A percentile compares a stretch with the other conserved stretches of the same genome.
Evolutionary conservation across 1,140 invertebrate species (phyloP).

Genomic region (Sycophaga agraensis): DNA sequence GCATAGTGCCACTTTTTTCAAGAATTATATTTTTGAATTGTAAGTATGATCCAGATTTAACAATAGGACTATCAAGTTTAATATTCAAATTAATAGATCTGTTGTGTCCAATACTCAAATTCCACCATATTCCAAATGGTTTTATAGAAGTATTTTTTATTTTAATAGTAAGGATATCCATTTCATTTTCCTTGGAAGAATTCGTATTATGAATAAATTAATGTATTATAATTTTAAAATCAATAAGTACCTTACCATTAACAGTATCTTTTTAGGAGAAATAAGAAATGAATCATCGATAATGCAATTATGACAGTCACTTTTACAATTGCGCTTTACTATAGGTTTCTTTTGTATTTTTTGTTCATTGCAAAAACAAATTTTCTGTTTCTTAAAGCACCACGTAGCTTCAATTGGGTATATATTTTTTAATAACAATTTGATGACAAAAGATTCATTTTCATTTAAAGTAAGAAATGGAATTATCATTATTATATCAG

Average conservation of each 20-base stretch:
- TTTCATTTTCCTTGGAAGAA: slow-evolving; percentile 3
- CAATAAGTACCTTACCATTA: slow-evolving; percentile 33
- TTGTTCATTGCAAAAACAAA: slow-evolving; percentile 37
- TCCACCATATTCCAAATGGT: slow-evolving; percentile 33
- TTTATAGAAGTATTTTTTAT: slow-evolving; percentile 14
- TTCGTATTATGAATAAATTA: not conserved
- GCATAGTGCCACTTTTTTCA: slow-evolving; percentile 10
- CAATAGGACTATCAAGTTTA: slow-evolving; percentile 27
- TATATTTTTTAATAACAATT: slow-evolving; percentile 38
- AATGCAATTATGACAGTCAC: slow-evolving; percentile 29
- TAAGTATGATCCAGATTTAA: slow-evolving; percentile 27
- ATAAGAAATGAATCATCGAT: slow-evolving; percentile 34
- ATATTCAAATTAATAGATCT: slow-evolving; percentile 39
- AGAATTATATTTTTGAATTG: slow-evolving; percentile 38
- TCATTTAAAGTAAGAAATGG: slow-evolving; percentile 29
- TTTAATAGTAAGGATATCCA: slow-evolving; percentile 24
- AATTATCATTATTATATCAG: slow-evolving; percentile 29
- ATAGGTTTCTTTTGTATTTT: slow-evolving; percentile 21
- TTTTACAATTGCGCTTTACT: slow-evolving; percentile 18
- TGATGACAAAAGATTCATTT: slow-evolving; percentile 34
- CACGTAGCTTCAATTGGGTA: slow-evolving; percentile 27
- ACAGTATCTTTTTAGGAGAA: slow-evolving; percentile 31
- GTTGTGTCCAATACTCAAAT: slow-evolving; percentile 39
- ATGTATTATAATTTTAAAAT: not conserved
- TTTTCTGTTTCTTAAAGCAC: slow-evolving; percentile 33